Percentiles rank a stretch among this genome's conserved stretches.
Conservation (phyloP, 1,140 invertebrate genomes). For the Pseudoatta argentina region DNA sequence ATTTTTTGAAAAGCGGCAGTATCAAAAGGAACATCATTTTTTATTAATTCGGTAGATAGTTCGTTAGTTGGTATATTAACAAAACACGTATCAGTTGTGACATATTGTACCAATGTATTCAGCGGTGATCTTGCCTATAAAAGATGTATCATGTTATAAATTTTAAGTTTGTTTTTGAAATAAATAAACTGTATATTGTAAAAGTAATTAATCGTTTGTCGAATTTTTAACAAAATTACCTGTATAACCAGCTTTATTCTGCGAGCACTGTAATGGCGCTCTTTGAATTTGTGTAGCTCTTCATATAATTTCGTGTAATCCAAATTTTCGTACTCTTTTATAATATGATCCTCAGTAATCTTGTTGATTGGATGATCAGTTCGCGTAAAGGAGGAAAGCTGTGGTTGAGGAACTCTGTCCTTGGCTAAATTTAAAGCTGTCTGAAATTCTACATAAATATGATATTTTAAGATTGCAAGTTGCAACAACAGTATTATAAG, state of each 20-base stretch:
- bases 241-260: slow-evolving; percentile 95
- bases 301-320: slow-evolving; percentile 89
- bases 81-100: slow-evolving; percentile 87
- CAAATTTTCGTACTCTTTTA: slow-evolving; percentile 91
- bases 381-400: slow-evolving; percentile 90
- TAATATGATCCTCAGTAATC: slow-evolving; percentile 95
- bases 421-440: slow-evolving; percentile 90
- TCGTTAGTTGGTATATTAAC: slow-evolving; percentile 89
- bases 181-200: not conserved
- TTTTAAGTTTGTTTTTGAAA: no score
- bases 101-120: slow-evolving; percentile 90
- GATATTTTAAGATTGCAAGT: not conserved
- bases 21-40: slow-evolving; percentile 87
- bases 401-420: slow-evolving; percentile 89
- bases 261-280: slow-evolving; percentile 94
- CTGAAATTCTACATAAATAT: slow-evolving; percentile 89
- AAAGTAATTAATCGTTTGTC: not conserved
- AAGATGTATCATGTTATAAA: not conserved
- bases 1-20: slow-evolving; percentile 90
- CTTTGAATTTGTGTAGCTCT: slow-evolving; percentile 92
- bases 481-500: not conserved
- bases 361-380: slow-evolving; percentile 91
- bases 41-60: slow-evolving; percentile 87
- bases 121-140: slow-evolving; percentile 91
- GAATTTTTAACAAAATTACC: slow-evolving; percentile 77